Conservation (phyloP, 2,113 vertebrate species). For the Oreocharis arfaki region DNA sequence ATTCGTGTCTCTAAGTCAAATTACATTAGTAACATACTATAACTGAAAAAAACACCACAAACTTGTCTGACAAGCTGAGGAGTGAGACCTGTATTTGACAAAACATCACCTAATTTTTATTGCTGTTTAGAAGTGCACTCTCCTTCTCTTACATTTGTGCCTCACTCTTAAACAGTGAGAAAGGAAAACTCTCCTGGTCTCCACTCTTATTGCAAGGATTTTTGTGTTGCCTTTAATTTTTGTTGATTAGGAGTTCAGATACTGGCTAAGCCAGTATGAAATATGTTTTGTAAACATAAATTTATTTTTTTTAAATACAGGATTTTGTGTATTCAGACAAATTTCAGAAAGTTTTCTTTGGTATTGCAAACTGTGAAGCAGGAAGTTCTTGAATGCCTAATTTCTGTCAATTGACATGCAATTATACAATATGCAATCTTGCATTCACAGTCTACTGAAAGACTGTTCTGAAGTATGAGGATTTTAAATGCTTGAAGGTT, state of each 20-base stretch:
- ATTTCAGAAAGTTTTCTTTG: background rate
- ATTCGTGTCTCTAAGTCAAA: constrained; percentile 26
- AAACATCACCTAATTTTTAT: background rate
- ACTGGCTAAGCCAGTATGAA: background rate
- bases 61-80: background rate
- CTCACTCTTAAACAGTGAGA: background rate
- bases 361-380: background rate
- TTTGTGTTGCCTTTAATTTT: background rate
- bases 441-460: background rate
- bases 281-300: background rate
- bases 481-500: background rate
- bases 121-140: background rate
- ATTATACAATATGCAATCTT: background rate
- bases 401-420: background rate
- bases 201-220: background rate
- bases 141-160: background rate
- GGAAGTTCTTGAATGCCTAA: background rate
- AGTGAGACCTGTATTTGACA: constrained; percentile 33
- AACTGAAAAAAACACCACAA: background rate
- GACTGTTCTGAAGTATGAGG: background rate
- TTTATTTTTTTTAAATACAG: background rate
- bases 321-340: background rate
- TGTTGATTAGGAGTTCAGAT: background rate
- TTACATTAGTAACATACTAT: background rate
- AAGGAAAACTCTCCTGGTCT: constrained; percentile 2